phyloP scores from a whole-genome alignment of 2,888 invertebrate species.

The Tiphia femorata region DNA sequence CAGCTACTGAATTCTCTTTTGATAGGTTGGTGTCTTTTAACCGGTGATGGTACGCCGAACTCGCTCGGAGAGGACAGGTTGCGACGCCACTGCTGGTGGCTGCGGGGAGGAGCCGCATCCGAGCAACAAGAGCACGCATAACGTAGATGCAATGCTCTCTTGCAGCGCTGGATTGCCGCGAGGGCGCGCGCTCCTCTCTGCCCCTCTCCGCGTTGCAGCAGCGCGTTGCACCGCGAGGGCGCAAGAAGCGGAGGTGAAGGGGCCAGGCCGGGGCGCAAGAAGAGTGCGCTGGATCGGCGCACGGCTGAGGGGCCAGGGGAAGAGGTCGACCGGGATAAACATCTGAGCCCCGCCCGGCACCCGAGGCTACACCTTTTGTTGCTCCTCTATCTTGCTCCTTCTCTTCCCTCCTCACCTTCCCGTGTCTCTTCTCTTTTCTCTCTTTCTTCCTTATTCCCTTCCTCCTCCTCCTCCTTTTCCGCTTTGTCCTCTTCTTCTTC shows the following conservation, averaged over 20 bases:
- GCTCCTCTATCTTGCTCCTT: constrained; percentile 49
- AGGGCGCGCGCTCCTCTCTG: constrained; percentile 52
- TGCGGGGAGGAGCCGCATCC: too few species aligned
- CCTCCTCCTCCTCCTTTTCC: constrained; percentile 13
- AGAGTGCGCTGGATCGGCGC: constrained; percentile 46
- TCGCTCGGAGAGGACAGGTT: constrained; percentile 15
- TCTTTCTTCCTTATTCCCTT: constrained; percentile 8
- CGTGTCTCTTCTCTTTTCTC: constrained; percentile 24
- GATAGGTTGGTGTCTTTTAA: too few species aligned
- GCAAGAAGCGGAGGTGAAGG: constrained; percentile 56
- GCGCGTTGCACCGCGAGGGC: too few species aligned
- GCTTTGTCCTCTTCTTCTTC: constrained; percentile 18
- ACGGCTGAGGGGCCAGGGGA: constrained; percentile 48
- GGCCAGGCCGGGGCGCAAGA: constrained; percentile 57
- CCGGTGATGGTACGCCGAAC: too few species aligned
- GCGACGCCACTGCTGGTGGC: constrained; percentile 63
- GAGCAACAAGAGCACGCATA: constrained; percentile 60
- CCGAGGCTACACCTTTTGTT: constrained; percentile 62
- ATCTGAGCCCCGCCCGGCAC: constrained; percentile 68
- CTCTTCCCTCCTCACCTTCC: constrained; percentile 26
- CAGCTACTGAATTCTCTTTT: too few species aligned
- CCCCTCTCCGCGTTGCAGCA: too few species aligned
- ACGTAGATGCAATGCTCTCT: constrained; percentile 42
- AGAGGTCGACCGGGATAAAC: constrained; percentile 68
- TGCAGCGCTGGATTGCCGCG: constrained; percentile 53